These are phyloP conservation scores for Phasianus colchicus DNA, from an alignment of 2,113 vertebrate species.

Conservation along the genomic window DNA sequence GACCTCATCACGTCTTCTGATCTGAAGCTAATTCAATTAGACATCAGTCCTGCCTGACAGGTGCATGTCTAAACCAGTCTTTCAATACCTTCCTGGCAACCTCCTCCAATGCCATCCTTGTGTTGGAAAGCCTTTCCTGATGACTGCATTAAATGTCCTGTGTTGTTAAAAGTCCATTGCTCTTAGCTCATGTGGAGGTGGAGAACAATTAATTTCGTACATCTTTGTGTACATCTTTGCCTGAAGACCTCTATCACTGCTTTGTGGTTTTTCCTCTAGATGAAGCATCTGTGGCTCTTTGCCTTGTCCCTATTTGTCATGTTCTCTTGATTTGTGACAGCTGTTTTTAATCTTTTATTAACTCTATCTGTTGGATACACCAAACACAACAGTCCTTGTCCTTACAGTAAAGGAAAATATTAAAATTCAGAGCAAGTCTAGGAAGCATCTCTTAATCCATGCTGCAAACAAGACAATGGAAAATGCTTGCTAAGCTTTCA, in stretches of 20 bases:
- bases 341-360: not conserved
- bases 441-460: not conserved
- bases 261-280: not conserved
- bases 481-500: not conserved
- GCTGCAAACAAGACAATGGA: not conserved
- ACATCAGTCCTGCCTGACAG: not conserved
- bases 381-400: not conserved
- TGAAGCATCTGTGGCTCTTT: not conserved
- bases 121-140: not conserved
- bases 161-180: not conserved
- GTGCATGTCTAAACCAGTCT: slow-evolving; percentile 6
- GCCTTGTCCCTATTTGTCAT: not conserved
- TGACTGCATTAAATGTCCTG: not conserved
- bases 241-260: not conserved
- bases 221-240: not conserved
- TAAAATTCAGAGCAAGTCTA: not conserved
- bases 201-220: not conserved
- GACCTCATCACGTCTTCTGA: not conserved
- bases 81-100: slow-evolving; percentile 12
- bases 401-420: not conserved
- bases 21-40: not conserved
- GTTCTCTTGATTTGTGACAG: not conserved
- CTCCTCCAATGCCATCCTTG: not conserved
- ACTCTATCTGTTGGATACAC: not conserved
- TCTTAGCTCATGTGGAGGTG: not conserved